phyloP scores from a whole-genome alignment of 2,888 invertebrate species.

The Nomada ferruginata region DNA sequence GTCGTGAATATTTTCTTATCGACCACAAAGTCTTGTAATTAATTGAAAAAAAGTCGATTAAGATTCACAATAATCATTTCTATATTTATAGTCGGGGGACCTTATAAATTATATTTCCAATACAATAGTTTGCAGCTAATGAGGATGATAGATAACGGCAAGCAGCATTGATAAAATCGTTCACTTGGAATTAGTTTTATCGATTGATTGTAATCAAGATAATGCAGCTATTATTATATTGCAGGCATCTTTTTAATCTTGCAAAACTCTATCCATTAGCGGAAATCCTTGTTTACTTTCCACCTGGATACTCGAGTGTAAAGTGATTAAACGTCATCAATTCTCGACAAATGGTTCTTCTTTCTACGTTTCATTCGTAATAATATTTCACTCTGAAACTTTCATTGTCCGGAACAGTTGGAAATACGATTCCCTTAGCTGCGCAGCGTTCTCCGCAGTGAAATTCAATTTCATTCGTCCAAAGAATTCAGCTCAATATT shows the following conservation, averaged over 20 bases:
- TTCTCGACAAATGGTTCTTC: slow-evolving; percentile 33
- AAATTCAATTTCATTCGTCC: background rate
- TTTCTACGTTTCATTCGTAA: background rate
- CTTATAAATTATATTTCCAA: background rate
- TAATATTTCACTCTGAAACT: slow-evolving; percentile 19
- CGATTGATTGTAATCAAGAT: slow-evolving; percentile 49
- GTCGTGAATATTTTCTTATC: background rate
- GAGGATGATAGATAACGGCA: background rate
- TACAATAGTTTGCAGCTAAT: background rate
- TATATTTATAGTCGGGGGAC: no score
- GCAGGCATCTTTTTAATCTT: slow-evolving; percentile 4
- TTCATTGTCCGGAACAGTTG: background rate
- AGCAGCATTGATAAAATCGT: slow-evolving; percentile 17
- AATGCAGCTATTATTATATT: slow-evolving; percentile 35
- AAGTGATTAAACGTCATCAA: slow-evolving; percentile 35
- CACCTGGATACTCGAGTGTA: slow-evolving; percentile 6
- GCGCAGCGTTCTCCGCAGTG: background rate
- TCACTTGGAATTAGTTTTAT: slow-evolving; percentile 9
- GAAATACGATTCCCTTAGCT: background rate
- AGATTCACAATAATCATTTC: no score
- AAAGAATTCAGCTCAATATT: background rate
- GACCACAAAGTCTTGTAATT: background rate
- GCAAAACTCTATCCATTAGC: slow-evolving; percentile 7
- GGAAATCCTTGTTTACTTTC: background rate
- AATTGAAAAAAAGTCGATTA: background rate